Evolutionary conservation across 2,113 vertebrate species (phyloP).

Genomic region (Ginglymostoma cirratum): DNA sequence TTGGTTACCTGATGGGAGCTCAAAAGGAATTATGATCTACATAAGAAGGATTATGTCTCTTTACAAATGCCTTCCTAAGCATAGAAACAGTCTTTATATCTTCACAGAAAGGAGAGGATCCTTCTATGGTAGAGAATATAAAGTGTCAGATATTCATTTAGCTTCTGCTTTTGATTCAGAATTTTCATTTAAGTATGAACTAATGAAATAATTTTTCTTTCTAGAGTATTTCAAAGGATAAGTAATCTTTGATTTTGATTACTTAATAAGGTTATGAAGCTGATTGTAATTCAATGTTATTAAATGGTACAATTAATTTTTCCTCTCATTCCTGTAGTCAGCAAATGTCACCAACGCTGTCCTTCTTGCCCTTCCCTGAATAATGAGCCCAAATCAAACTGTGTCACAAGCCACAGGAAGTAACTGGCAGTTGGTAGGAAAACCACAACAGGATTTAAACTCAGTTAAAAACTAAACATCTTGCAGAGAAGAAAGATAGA

Average conservation of each 20-base stretch:
- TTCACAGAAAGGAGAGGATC: background rate
- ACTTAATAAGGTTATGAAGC: constrained; percentile 17
- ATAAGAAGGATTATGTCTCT: constrained; percentile 7
- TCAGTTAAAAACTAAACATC: constrained; percentile 4
- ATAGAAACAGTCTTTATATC: background rate
- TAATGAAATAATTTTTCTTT: background rate
- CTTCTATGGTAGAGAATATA: background rate
- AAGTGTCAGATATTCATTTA: background rate
- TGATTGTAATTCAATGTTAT: constrained; percentile 25
- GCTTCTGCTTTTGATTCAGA: background rate
- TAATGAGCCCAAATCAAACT: constrained; percentile 30
- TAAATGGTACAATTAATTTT: constrained; percentile 23
- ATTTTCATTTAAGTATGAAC: background rate
- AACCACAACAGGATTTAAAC: constrained; percentile 31
- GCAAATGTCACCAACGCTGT: constrained; percentile 23
- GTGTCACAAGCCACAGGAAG: constrained; percentile 21
- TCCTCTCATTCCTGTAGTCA: constrained; percentile 13
- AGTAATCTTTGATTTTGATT: background rate
- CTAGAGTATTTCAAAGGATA: background rate
- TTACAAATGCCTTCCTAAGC: background rate
- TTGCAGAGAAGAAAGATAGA: constrained; percentile 25
- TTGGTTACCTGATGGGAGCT: background rate
- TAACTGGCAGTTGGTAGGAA: constrained; percentile 34
- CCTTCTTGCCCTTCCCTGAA: constrained; percentile 18
- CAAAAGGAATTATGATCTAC: background rate